These are phyloP conservation scores for Regulus satrapa DNA, from an alignment of 2,113 vertebrate species.

Conservation along the genomic window DNA sequence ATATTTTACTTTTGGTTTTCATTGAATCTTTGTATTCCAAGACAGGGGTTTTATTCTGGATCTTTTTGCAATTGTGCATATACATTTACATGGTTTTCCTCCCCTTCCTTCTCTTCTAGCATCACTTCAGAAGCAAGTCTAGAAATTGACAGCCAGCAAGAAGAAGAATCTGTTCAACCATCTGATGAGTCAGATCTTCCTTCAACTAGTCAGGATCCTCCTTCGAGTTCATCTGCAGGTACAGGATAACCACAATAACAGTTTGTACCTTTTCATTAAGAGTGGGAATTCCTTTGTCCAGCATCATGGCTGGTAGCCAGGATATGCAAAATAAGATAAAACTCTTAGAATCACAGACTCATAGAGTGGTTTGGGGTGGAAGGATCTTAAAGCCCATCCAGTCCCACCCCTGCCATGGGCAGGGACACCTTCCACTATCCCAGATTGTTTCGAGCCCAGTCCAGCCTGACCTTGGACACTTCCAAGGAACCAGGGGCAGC, in stretches of 20 bases:
- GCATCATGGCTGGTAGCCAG: neutral
- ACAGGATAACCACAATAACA: neutral
- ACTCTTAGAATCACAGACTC: neutral
- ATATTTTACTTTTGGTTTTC: neutral
- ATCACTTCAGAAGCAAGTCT: slow-evolving; percentile 81
- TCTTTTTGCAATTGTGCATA: neutral
- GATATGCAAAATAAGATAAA: neutral
- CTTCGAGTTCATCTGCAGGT: slow-evolving; percentile 90
- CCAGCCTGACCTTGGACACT: neutral
- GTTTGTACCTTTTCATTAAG: neutral
- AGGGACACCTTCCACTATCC: neutral
- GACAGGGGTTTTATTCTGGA: rapidly evolving
- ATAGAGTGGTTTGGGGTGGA: neutral
- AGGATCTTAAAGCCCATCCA: neutral
- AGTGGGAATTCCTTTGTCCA: neutral
- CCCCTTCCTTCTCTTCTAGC: slow-evolving; percentile 1
- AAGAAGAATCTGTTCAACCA: slow-evolving; percentile 84
- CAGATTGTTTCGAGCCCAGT: rapidly evolving
- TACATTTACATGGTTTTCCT: neutral
- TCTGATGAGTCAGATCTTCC: slow-evolving; percentile 86
- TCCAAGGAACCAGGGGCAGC: neutral
- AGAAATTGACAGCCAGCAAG: slow-evolving; percentile 86
- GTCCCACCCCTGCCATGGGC: neutral
- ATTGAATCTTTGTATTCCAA: neutral
- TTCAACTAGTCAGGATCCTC: slow-evolving; percentile 94